These are phyloP conservation scores for Isichthys henryi DNA, from an alignment of 2,113 vertebrate species.

Conservation along the genomic window DNA sequence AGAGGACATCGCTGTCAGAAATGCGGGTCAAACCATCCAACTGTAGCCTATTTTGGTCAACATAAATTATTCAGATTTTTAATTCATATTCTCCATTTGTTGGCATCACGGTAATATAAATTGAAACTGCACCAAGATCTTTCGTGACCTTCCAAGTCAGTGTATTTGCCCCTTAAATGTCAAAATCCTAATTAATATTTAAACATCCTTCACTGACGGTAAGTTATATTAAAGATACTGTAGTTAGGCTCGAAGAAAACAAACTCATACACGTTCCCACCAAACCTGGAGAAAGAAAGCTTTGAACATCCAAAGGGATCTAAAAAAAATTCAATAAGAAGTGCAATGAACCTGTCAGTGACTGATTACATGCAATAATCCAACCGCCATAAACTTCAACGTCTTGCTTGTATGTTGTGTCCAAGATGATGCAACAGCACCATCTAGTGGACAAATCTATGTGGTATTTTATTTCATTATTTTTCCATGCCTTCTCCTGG, in stretches of 20 bases:
- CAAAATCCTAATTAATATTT: not conserved
- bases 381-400: not conserved
- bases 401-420: not conserved
- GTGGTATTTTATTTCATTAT: not conserved
- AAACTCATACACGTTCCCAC: not conserved
- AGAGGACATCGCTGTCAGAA: not conserved
- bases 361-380: not conserved
- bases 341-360: not conserved
- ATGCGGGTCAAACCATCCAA: not conserved
- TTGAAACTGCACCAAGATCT: not conserved
- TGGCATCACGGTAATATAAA: not conserved
- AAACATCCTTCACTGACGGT: not conserved
- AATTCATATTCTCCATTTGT: not conserved
- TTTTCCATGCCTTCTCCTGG: not conserved
- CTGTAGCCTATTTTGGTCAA: not conserved
- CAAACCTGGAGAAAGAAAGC: not conserved
- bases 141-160: not conserved
- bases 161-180: not conserved
- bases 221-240: not conserved
- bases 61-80: not conserved
- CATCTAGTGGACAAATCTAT: slow-evolving; percentile 20
- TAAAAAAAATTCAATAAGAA: not conserved
- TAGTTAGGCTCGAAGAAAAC: not conserved
- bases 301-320: not conserved
- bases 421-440: slow-evolving; percentile 3